Evolutionary conservation across 92 coral and sea anemone species (phyloP).

Genomic region (Bergia sp.): DNA sequence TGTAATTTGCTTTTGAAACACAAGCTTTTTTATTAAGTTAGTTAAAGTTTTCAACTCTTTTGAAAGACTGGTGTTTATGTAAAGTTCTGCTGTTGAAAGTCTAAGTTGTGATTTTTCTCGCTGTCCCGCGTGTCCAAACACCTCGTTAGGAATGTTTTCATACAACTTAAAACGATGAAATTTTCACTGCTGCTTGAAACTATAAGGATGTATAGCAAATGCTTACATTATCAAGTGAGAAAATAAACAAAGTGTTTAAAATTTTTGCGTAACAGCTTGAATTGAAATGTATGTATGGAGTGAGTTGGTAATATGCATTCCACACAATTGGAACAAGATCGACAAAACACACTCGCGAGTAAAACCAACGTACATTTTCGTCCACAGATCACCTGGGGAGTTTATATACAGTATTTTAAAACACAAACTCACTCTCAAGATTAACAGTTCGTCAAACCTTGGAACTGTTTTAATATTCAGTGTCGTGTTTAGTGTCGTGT

Average conservation of each 20-base stretch:
- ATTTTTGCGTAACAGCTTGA: constrained; percentile 8
- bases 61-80: neutral
- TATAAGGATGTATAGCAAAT: constrained; percentile 15
- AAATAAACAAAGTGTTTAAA: constrained; percentile 39
- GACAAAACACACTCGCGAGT: neutral
- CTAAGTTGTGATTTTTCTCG: constrained; percentile 18
- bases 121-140: constrained; percentile 38
- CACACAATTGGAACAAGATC: neutral
- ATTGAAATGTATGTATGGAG: neutral
- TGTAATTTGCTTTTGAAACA: neutral
- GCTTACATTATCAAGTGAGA: constrained; percentile 42
- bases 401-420: too few species aligned
- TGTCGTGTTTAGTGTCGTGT: neutral
- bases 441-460: neutral
- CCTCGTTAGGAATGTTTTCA: constrained; percentile 40
- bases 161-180: constrained; percentile 47
- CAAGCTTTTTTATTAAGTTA: neutral
- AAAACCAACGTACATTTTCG: neutral
- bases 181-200: constrained; percentile 52
- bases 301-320: neutral
- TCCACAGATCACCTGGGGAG: neutral
- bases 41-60: neutral
- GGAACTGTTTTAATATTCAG: neutral
- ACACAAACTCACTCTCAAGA: too few species aligned
- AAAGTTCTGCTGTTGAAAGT: constrained; percentile 18